These are phyloP conservation scores for Brachionus angularis DNA, from an alignment of 1,140 invertebrate genomes.

Conservation along the genomic window DNA sequence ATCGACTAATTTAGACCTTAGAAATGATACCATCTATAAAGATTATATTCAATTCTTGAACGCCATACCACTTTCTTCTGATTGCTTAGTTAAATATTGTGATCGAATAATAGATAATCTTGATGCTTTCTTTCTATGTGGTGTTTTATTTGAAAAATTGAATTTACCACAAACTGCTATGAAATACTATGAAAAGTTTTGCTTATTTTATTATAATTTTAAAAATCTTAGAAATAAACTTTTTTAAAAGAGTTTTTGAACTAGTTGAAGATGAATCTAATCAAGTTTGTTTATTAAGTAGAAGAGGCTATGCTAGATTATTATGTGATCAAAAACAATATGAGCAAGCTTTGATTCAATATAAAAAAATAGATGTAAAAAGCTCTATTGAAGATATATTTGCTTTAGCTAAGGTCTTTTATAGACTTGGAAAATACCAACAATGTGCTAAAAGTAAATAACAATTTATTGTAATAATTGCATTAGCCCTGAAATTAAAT, in stretches of 20 bases:
- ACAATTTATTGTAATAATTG: too few species aligned
- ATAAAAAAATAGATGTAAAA: slow-evolving; percentile 38
- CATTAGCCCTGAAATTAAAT: too few species aligned
- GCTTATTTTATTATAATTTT: background rate
- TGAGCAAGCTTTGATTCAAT: slow-evolving; percentile 30
- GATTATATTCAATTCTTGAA: slow-evolving; percentile 44
- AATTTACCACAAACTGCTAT: slow-evolving; percentile 21
- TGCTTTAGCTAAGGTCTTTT: slow-evolving; percentile 36
- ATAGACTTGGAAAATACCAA: slow-evolving; percentile 37
- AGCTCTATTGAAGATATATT: slow-evolving; percentile 40
- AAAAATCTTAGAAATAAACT: background rate
- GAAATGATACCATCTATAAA: slow-evolving; percentile 27
- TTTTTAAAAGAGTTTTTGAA: slow-evolving; percentile 42
- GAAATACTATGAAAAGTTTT: slow-evolving; percentile 34
- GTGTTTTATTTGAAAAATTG: slow-evolving; percentile 25
- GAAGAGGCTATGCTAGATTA: slow-evolving; percentile 37
- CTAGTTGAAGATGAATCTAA: slow-evolving; percentile 32
- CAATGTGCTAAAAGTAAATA: slow-evolving; percentile 35
- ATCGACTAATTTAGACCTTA: background rate
- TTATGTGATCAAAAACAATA: slow-evolving; percentile 34
- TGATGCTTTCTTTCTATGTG: slow-evolving; percentile 25
- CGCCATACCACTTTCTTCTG: slow-evolving; percentile 28
- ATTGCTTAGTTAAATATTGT: slow-evolving; percentile 34
- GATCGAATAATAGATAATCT: slow-evolving; percentile 13
- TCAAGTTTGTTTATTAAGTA: slow-evolving; percentile 6